Percentiles rank a stretch among this genome's conserved stretches.
Conservation (phyloP, 2,113 vertebrate genomes). For the Plecotus auritus region DNA sequence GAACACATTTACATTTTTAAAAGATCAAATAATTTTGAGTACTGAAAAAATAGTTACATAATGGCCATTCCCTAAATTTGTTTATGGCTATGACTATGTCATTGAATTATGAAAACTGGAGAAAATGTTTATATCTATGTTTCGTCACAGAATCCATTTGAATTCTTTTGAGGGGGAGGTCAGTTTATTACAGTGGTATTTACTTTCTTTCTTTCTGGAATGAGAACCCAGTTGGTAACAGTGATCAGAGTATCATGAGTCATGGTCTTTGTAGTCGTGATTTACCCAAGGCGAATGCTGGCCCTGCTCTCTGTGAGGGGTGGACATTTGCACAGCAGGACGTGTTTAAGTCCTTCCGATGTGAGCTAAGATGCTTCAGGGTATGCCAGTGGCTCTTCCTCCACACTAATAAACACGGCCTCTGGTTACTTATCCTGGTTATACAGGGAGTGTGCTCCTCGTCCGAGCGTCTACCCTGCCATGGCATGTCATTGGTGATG, state of each 20-base stretch:
- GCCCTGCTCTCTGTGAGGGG: background rate
- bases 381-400: accelerated
- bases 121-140: background rate
- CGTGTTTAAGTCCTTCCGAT: background rate
- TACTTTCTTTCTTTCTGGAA: background rate
- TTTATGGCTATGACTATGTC: background rate
- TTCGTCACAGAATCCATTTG: background rate
- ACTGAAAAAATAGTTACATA: background rate
- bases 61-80: background rate
- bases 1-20: background rate
- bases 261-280: background rate
- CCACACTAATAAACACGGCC: accelerated
- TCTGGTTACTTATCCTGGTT: background rate
- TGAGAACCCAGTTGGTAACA: background rate
- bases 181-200: background rate
- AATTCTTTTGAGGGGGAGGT: background rate
- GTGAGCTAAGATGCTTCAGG: accelerated
- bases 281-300: accelerated
- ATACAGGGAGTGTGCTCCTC: accelerated
- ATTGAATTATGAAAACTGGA: background rate
- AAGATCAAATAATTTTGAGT: background rate
- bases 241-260: accelerated
- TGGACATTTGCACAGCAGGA: background rate
- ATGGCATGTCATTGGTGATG: accelerated
- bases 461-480: accelerated